These are phyloP conservation scores for Erynnis tages DNA, from an alignment of 2,888 invertebrate genomes.

Conservation along the genomic window DNA sequence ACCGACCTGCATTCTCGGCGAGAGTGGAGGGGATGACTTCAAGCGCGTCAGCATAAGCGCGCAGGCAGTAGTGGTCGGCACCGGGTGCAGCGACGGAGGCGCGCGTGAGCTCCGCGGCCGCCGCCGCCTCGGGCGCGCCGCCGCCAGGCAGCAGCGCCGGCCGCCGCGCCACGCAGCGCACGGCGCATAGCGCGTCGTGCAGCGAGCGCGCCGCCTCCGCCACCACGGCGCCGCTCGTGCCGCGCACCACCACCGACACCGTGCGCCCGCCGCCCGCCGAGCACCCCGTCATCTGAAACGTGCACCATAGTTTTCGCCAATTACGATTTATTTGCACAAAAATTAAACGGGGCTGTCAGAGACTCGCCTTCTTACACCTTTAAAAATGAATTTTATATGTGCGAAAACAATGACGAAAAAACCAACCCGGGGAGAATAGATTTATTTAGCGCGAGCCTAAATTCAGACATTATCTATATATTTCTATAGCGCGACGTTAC, in stretches of 20 bases:
- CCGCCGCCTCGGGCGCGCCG: slow-evolving; percentile 98
- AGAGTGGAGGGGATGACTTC: slow-evolving; percentile 85
- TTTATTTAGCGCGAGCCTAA: too few relatives aligned
- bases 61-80: slow-evolving; percentile 96
- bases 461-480: too few relatives aligned
- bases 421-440: too few relatives aligned
- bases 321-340: too few relatives aligned
- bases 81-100: slow-evolving; percentile 92
- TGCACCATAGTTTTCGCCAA: background rate
- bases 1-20: slow-evolving; percentile 77
- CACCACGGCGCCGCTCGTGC: slow-evolving; percentile 91
- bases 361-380: too few relatives aligned
- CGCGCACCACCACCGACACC: slow-evolving; percentile 94
- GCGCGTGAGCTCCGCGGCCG: slow-evolving; percentile 91
- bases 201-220: slow-evolving; percentile 95
- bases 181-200: slow-evolving; percentile 94
- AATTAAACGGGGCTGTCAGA: too few relatives aligned
- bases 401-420: too few relatives aligned
- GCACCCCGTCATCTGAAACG: slow-evolving; percentile 90
- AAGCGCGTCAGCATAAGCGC: slow-evolving; percentile 97
- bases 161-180: slow-evolving; percentile 97
- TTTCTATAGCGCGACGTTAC: too few relatives aligned
- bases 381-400: too few relatives aligned
- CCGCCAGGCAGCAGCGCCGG: slow-evolving; percentile 96
- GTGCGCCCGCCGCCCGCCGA: slow-evolving; percentile 93